Percentiles rank a stretch among this genome's conserved stretches.
Evolutionary conservation across 2,797 vertebrate genomes (phyloP).

Genomic region (Schizothorax lantsangensis): DNA sequence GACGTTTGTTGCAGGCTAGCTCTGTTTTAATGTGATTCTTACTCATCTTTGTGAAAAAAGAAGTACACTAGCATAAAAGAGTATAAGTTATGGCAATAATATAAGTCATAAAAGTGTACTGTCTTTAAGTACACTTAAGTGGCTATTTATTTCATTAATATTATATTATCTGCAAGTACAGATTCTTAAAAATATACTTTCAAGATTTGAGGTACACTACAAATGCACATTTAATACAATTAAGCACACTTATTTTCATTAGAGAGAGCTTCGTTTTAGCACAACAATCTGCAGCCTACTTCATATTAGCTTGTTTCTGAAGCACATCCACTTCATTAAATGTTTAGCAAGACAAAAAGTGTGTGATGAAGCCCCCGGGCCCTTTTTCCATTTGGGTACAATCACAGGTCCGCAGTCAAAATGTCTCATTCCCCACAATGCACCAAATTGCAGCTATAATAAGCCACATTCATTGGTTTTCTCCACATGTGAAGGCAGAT

Average conservation of each 20-base stretch:
- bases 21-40: background rate
- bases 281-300: background rate
- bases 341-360: constrained; percentile 40
- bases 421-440: constrained; percentile 52
- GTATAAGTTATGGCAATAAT: too few relatives aligned
- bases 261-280: background rate
- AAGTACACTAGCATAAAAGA: background rate
- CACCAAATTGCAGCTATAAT: constrained; percentile 48
- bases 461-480: constrained; percentile 53
- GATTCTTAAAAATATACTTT: background rate
- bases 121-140: background rate
- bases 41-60: background rate
- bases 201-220: background rate
- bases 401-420: constrained; percentile 48
- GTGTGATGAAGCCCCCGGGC: constrained; percentile 25
- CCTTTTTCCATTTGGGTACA: constrained; percentile 40
- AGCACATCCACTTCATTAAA: constrained; percentile 36
- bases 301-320: constrained; percentile 22
- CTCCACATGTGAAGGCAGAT: constrained; percentile 46
- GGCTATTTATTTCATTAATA: background rate
- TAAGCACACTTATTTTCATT: background rate
- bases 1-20: background rate
- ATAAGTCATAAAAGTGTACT: background rate
- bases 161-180: background rate
- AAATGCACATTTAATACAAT: background rate